These are phyloP conservation scores for Oscheius sp. DNA, from an alignment of 2,888 invertebrate genomes.

Conservation along the genomic window DNA sequence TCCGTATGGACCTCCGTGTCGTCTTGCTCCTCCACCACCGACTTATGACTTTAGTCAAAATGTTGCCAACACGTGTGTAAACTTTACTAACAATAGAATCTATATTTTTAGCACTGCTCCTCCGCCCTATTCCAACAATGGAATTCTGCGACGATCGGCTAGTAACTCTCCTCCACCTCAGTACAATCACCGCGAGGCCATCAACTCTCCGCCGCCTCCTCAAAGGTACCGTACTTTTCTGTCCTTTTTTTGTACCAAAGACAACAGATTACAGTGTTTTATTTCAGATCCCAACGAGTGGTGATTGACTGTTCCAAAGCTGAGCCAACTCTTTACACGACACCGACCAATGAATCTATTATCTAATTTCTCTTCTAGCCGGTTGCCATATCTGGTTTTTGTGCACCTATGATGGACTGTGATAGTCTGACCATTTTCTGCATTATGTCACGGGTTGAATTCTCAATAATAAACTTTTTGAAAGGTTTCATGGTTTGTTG, in stretches of 20 bases:
- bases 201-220: constrained; percentile 27
- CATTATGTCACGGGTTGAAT: constrained; percentile 9
- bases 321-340: constrained; percentile 48
- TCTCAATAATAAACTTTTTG: constrained; percentile 3
- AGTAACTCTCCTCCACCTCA: constrained; percentile 32
- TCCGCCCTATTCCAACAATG: constrained; percentile 32
- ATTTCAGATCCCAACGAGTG: constrained; percentile 30
- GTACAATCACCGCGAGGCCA: constrained; percentile 20
- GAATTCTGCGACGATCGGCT: constrained; percentile 27
- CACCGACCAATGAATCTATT: constrained; percentile 48
- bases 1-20: constrained; percentile 21
- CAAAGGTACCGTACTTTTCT: not conserved
- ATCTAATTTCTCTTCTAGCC: constrained; percentile 35
- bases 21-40: constrained; percentile 36
- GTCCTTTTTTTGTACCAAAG: no score
- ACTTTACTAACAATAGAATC: not conserved
- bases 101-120: constrained; percentile 31
- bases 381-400: not conserved
- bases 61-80: constrained; percentile 13
- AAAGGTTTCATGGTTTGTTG: not conserved
- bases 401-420: constrained; percentile 13
- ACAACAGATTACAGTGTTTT: not conserved
- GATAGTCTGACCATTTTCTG: constrained; percentile 13
- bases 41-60: constrained; percentile 33
- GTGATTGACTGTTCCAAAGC: constrained; percentile 58